Base-by-base conservation (phyloP, 2,113 vertebrate species). In the Synodontis membranacea region DNA sequence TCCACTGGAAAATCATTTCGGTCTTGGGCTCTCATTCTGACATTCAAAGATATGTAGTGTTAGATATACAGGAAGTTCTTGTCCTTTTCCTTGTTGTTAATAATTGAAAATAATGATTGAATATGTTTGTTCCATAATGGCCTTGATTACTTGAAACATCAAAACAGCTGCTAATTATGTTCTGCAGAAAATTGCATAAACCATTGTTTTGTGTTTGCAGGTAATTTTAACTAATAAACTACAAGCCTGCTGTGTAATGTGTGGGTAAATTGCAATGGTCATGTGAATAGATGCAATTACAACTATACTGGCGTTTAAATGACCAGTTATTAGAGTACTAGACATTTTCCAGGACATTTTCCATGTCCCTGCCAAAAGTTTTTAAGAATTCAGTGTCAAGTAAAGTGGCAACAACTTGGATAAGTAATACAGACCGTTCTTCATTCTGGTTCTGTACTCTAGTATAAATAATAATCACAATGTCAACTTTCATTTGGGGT, bases 171-270 rank as follows among this genome's bases (percentile, higher is more conserved):
- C 58, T 82, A 64, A 64, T 64, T 62, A 82, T 42, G 39, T 62
- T 62, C 54, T 28, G 39, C 8, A 28, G 78, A 80, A 80, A 80
- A 39, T 42, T 81, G 79, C 21, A n/a, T 44, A 82, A 82, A 42
- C 44, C 39, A 62, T 82, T 46, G 23, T 80, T 39, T 37, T 80
- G 54, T 58, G 60, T 64, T 64, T 58, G 28, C 39, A n/a, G 39
- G 23, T 82, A 82, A 82, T 82, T 82, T 62, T 34, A 56, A 0
- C 90, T 89, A 85, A 93, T 90, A 89, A 60, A 83, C 83, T 86
- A 83, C 87, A 50, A 39, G 68, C 37, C 68, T 10, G 19, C 68
- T 72, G 37, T 37, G 2, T 72, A 72, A 72, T 42, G 37, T 72
- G 37, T 19, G 21, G 23, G 7, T 28, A 42, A 72, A 37, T 39